A percentile compares a stretch with the other conserved stretches of the same genome.
Conservation (phyloP, 2,888 invertebrate species). For the Malthinus seriepunctatus region DNA sequence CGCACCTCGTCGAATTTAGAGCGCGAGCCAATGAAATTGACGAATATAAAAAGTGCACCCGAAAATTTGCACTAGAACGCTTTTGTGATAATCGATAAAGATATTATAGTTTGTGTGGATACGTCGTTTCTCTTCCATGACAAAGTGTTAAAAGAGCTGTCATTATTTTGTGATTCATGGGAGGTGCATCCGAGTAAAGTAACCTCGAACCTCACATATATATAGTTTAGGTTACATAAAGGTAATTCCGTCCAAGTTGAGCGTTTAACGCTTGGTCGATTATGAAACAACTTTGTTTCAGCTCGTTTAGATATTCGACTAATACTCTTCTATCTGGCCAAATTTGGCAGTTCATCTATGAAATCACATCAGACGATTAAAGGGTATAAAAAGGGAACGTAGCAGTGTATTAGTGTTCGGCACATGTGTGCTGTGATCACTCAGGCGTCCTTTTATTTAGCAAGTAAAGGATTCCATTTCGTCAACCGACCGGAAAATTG, state of each 20-base stretch:
- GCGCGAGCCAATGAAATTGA: constrained; percentile 15
- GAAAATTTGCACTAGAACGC: constrained; percentile 19
- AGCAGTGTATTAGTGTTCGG: constrained; percentile 35
- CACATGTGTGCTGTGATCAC: constrained; percentile 48
- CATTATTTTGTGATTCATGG: constrained; percentile 21
- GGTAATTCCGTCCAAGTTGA: constrained; percentile 27
- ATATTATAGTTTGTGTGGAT: neutral
- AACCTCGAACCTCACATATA: constrained; percentile 9
- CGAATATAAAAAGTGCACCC: neutral
- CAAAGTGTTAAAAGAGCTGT: constrained; percentile 22
- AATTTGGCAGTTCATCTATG: constrained; percentile 51
- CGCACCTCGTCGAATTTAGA: constrained; percentile 34
- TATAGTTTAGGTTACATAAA: constrained; percentile 18
- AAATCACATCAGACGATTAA: constrained; percentile 54
- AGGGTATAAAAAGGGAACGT: constrained; percentile 40
- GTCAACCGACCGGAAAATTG: constrained; percentile 50
- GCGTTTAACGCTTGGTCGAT: constrained; percentile 27
- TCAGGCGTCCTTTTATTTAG: constrained; percentile 48
- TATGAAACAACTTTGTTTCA: constrained; percentile 46
- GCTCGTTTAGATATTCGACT: constrained; percentile 45
- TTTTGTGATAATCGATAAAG: constrained; percentile 12
- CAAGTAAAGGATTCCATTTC: constrained; percentile 43
- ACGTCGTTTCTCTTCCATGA: constrained; percentile 10
- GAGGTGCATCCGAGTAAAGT: constrained; percentile 11
- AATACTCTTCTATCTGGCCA: constrained; percentile 41